Conservation (phyloP, 64 coral and sea anemone genomes). For the Acropora yongei region DNA sequence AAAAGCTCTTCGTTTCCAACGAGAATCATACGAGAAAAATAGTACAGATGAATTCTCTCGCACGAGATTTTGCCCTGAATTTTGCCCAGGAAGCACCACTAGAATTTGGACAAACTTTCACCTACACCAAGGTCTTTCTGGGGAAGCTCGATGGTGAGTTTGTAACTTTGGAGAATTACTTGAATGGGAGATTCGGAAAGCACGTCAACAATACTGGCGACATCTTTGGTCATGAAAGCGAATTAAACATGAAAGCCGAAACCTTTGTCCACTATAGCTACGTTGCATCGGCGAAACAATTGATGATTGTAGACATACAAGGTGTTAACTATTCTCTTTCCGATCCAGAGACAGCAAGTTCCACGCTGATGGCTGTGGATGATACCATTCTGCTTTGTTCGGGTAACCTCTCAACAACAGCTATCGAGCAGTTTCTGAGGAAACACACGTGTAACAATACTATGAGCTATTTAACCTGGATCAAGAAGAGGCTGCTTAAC, state of each 20-base stretch:
- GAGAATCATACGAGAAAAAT: neutral
- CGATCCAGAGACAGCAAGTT: conserved; percentile 76
- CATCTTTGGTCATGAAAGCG: conserved; percentile 47
- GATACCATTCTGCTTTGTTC: too few species aligned
- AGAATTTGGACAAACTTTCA: conserved; percentile 74
- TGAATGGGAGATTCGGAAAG: conserved; percentile 71
- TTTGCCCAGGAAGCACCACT: neutral
- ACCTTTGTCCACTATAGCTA: conserved; percentile 75
- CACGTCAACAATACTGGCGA: conserved; percentile 68
- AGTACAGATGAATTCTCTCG: neutral
- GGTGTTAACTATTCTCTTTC: conserved; percentile 63
- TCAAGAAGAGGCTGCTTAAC: too few species aligned
- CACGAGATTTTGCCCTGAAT: neutral
- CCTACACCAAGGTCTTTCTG: conserved; percentile 74
- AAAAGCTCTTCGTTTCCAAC: neutral
- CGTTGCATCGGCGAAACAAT: conserved; percentile 39
- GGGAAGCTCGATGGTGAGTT: conserved; percentile 58
- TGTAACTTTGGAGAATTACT: conserved; percentile 64
- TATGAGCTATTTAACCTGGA: too few species aligned
- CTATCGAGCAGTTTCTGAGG: too few species aligned
- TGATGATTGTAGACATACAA: conserved; percentile 25
- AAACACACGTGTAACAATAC: too few species aligned
- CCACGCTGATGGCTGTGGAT: too few species aligned
- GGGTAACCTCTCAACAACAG: too few species aligned
- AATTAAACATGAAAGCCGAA: conserved; percentile 59